A percentile compares a stretch with the other conserved stretches of the same genome.
These are phyloP conservation scores for Bubo blakistoni DNA, from an alignment of 2,113 vertebrate species.

Conservation along the genomic window DNA sequence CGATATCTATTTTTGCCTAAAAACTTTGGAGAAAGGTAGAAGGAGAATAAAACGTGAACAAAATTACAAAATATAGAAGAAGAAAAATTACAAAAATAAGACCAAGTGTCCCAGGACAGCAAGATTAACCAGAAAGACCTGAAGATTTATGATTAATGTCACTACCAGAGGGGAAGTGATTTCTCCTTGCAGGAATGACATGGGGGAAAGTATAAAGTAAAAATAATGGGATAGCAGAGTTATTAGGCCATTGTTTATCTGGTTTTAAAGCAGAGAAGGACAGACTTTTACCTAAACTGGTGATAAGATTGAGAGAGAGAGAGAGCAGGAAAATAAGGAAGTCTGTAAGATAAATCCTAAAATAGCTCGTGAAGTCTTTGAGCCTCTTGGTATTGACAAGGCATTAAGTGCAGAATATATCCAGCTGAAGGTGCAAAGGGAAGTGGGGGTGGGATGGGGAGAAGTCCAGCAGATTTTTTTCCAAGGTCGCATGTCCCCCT, in stretches of 20 bases:
- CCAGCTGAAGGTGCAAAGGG: not conserved
- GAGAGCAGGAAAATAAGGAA: slow-evolving; percentile 19
- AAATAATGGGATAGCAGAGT: not conserved
- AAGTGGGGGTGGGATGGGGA: not conserved
- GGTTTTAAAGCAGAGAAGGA: not conserved
- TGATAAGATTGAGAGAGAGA: not conserved
- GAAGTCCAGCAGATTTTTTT: not conserved
- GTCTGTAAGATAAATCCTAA: slow-evolving; percentile 29
- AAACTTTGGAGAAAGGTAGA: not conserved
- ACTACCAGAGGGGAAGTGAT: not conserved
- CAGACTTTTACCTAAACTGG: slow-evolving; percentile 6
- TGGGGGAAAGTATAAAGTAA: not conserved
- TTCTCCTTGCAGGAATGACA: not conserved
- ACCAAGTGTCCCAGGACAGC: not conserved
- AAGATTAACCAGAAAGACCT: not conserved
- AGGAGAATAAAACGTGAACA: not conserved
- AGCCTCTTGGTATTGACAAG: not conserved
- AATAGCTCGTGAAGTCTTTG: not conserved
- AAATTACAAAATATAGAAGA: not conserved
- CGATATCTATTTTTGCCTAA: not conserved
- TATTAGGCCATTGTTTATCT: not conserved
- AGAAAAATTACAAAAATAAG: not conserved
- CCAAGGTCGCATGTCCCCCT: not conserved
- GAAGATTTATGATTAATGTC: not conserved
- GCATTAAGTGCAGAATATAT: not conserved